Percentiles rank a stretch among this genome's conserved stretches.
Evolutionary conservation across 2,797 vertebrate genomes (phyloP).

Genomic region (Thripadectes ignobilis): DNA sequence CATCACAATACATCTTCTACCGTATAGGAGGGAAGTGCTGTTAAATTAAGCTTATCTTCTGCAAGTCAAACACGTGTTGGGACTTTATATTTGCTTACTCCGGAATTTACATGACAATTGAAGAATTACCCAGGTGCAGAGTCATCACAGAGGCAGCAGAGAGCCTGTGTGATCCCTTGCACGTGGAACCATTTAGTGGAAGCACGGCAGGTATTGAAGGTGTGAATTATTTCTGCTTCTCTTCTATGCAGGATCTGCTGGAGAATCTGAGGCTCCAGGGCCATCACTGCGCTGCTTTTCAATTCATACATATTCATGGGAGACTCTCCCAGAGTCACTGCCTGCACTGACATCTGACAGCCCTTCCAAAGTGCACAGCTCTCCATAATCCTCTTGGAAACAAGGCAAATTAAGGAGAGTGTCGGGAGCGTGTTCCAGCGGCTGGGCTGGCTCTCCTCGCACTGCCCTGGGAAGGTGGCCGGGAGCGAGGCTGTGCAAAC

Average conservation of each 20-base stretch:
- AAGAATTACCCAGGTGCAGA: not conserved
- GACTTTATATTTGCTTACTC: constrained; percentile 18
- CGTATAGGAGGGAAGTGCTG: not conserved
- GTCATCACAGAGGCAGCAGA: not conserved
- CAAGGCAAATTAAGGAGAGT: not conserved
- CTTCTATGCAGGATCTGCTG: not conserved
- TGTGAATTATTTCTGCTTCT: not conserved
- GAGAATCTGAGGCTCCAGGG: not conserved
- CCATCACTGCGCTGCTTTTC: not conserved
- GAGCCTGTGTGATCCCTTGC: not conserved
- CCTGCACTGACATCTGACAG: not conserved
- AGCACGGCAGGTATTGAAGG: not conserved
- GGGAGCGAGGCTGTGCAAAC: not conserved
- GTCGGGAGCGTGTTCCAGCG: not conserved
- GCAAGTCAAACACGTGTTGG: not conserved
- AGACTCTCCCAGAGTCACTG: not conserved
- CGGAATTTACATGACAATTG: constrained; percentile 10
- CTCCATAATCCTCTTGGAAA: not conserved
- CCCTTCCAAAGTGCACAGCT: not conserved
- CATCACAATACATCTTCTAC: not conserved
- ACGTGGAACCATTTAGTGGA: not conserved
- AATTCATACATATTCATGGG: not conserved
- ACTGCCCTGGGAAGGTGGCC: not conserved
- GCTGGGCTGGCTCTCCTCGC: not conserved
- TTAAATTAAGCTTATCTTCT: constrained; percentile 31